These are phyloP conservation scores for Nothocercus nigrocapillus DNA, from an alignment of 2,113 vertebrate species.

Conservation along the genomic window DNA sequence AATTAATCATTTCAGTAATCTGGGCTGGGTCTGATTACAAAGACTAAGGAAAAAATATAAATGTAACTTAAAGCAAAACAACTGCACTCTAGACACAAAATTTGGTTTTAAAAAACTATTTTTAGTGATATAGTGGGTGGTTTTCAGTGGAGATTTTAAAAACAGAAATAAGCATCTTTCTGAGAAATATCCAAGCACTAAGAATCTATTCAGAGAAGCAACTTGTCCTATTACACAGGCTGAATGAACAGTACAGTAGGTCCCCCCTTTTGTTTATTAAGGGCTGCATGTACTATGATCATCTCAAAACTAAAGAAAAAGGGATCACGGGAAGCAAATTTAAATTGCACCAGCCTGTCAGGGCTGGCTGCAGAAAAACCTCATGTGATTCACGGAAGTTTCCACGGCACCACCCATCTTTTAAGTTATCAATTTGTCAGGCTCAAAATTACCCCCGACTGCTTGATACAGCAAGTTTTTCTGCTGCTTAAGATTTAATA, in stretches of 20 bases:
- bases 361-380: not conserved
- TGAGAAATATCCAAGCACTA: not conserved
- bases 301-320: not conserved
- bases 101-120: not conserved
- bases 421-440: not conserved
- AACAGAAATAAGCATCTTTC: not conserved
- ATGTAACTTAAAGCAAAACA: not conserved
- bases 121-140: not conserved
- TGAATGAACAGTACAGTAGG: not conserved
- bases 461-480: not conserved
- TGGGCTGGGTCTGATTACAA: not conserved
- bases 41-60: not conserved
- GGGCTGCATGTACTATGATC: not conserved
- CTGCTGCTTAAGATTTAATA: not conserved
- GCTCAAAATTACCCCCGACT: not conserved
- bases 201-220: not conserved
- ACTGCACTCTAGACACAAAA: not conserved
- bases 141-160: not conserved
- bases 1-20: not conserved
- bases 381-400: not conserved
- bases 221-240: not conserved
- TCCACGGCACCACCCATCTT: not conserved
- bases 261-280: not conserved
- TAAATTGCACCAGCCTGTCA: not conserved
- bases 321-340: not conserved